Percentiles rank a stretch among this genome's conserved stretches.
These are phyloP conservation scores for Tiliacea aurago DNA, from an alignment of 2,888 invertebrate genomes.

Conservation along the genomic window DNA sequence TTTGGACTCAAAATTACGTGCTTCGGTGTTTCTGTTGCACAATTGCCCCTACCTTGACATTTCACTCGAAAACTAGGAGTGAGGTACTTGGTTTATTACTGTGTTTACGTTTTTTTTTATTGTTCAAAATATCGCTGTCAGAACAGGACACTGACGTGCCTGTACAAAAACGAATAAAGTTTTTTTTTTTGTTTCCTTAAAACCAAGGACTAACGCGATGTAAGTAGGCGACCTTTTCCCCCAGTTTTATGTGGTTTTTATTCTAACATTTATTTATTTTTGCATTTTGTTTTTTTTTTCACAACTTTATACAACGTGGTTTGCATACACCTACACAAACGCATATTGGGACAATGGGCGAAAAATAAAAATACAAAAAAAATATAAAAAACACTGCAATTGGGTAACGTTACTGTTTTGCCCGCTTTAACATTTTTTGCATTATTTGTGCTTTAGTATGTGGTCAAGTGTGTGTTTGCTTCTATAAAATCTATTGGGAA, in stretches of 20 bases:
- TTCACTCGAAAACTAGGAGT: conserved; percentile 83
- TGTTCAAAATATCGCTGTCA: conserved; percentile 74
- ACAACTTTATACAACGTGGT: conserved; percentile 78
- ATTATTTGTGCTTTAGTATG: conserved; percentile 93
- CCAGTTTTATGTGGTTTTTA: conserved; percentile 62
- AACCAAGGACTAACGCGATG: conserved; percentile 82
- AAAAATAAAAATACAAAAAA: conserved; percentile 58
- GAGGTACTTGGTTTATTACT: conserved; percentile 82
- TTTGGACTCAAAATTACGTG: conserved; percentile 86
- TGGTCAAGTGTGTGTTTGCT: conserved; percentile 99
- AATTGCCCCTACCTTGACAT: conserved; percentile 89
- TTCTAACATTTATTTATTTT: conserved; percentile 69
- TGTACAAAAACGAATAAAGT: conserved; percentile 66
- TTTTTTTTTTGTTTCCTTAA: conserved; percentile 74
- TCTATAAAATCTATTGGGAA: conserved; percentile 99
- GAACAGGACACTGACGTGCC: conserved; percentile 83
- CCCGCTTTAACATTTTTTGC: conserved; percentile 67
- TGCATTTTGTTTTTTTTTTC: conserved; percentile 70
- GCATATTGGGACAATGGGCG: conserved; percentile 80
- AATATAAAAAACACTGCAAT: conserved; percentile 65
- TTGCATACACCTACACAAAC: conserved; percentile 73
- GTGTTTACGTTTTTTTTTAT: conserved; percentile 72
- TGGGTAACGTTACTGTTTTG: conserved; percentile 80
- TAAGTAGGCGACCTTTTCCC: conserved; percentile 75
- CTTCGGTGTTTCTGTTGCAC: conserved; percentile 87